Evolutionary conservation across 1,140 invertebrate species (phyloP).

Genomic region (Lepidurus packardi): DNA sequence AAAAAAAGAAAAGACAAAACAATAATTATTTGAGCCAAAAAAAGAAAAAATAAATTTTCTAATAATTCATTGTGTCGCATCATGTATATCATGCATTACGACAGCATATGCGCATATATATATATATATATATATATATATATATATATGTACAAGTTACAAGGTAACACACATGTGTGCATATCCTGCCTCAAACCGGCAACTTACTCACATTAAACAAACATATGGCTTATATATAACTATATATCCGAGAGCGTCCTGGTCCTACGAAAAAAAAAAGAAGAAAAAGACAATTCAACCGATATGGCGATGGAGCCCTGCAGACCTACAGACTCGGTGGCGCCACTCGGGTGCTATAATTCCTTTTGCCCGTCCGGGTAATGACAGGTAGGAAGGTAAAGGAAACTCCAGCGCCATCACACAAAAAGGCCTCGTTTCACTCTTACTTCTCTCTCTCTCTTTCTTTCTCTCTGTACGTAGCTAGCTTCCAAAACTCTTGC

Average conservation of each 20-base stretch:
- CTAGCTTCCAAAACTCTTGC: neutral
- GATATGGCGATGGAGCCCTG: neutral
- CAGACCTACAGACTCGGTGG: constrained; percentile 27
- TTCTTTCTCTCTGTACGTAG: neutral
- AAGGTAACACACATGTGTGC: neutral
- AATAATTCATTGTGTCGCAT: neutral
- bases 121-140: no score
- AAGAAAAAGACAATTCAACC: constrained; percentile 25
- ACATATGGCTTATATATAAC: constrained; percentile 19
- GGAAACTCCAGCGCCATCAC: constrained; percentile 26
- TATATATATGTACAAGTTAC: no score
- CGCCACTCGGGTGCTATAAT: constrained; percentile 30
- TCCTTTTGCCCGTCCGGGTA: constrained; percentile 30
- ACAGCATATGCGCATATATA: no score
- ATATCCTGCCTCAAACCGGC: neutral
- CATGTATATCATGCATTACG: neutral
- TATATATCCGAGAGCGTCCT: constrained; percentile 4
- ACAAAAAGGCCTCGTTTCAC: constrained; percentile 27
- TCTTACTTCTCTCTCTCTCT: constrained; percentile 31
- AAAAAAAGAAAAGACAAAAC: neutral
- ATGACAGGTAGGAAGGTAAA: constrained; percentile 31
- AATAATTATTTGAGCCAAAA: neutral
- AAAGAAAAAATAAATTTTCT: neutral
- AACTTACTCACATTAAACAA: neutral
- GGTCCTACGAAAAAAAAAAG: constrained; percentile 27